Evolutionary conservation across 2,113 vertebrate species (phyloP), one percentile per base, ranked within the genome.

Genomic region (Albula glossodonta): DNA sequence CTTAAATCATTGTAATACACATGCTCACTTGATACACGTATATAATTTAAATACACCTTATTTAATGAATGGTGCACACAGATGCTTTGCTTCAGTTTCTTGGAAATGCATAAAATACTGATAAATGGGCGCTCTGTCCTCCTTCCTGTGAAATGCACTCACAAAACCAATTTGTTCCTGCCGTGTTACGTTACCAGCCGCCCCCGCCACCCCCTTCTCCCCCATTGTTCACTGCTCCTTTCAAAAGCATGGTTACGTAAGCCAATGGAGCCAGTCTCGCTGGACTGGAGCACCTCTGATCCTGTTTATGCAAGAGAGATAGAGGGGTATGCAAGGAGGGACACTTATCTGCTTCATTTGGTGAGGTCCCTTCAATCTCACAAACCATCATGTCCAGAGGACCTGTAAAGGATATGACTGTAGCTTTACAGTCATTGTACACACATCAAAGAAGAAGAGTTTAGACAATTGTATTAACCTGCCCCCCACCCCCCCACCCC

Each of bases 221-320:
- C 17, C 22, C 49, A 66, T 85, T 85, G 78, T 81, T 63, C 10
- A 22, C 53, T 50, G 52, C 84, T 79, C 48, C 77, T 78, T 48
- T 60, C 84, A 85, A 85, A 85, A 70, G 48, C 31, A 9, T 4
- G 48, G 22, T 80, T 85, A 80, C 53, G 84, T 19, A 63, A 85
- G 84, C 78, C 15, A 15, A 12, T 50, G 15, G 70, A 51, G 17
- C 70, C 66, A 7, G 74, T 22, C 51, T 9, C 50, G 7, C 49
- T 51, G n/a, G 63, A 53, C 31, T 41, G 52, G 41, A 57, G 53
- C 52, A 5, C 4, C 31, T 84, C 53, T 49, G 56, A 49, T 57
- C 74, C 51, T 57, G 51, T 78, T 79, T 56, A 19, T 53, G 0
- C 13, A 11, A 4, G 52, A 4, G 50, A 84, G 60, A 31, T 25